phyloP scores from a whole-genome alignment of 2,888 invertebrate genomes.

The Steinernema scapterisci region DNA sequence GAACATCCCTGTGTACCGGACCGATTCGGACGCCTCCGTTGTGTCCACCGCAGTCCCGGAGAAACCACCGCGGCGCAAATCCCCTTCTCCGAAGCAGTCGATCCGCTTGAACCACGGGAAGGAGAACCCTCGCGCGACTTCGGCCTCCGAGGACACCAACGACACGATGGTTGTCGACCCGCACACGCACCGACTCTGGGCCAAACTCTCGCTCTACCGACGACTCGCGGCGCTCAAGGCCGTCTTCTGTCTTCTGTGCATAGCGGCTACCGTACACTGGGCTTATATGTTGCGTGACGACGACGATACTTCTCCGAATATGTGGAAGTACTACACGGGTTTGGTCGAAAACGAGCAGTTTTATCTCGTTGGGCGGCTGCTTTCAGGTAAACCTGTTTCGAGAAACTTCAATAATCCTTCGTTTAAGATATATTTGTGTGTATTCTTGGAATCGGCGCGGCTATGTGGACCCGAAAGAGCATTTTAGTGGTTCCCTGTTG shows the following conservation, averaged over 20 bases:
- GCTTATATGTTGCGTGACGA: constrained; percentile 55
- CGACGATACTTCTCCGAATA: constrained; percentile 46
- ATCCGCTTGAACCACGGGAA: not conserved
- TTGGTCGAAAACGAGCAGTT: constrained; percentile 40
- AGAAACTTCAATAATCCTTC: not conserved
- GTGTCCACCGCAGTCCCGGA: not conserved
- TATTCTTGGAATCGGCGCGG: constrained; percentile 56
- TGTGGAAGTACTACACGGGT: constrained; percentile 51
- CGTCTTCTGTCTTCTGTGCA: constrained; percentile 49
- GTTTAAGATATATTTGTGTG: constrained; percentile 53
- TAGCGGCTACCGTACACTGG: constrained; percentile 57
- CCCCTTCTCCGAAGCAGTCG: constrained; percentile 1
- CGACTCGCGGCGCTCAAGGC: not conserved
- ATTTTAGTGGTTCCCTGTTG: not conserved
- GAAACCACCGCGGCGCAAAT: not conserved
- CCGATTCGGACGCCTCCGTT: not conserved
- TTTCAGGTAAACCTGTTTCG: not conserved
- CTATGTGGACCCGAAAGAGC: constrained; percentile 57
- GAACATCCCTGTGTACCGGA: not conserved
- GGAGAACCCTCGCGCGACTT: not conserved
- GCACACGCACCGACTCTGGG: constrained; percentile 25
- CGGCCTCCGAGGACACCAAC: constrained; percentile 17
- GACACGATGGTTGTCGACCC: constrained; percentile 30
- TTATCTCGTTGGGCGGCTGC: constrained; percentile 31
- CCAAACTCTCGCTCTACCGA: constrained; percentile 18